Evolutionary conservation across 2,797 vertebrate species (phyloP).

Genomic region (Argentina silus): DNA sequence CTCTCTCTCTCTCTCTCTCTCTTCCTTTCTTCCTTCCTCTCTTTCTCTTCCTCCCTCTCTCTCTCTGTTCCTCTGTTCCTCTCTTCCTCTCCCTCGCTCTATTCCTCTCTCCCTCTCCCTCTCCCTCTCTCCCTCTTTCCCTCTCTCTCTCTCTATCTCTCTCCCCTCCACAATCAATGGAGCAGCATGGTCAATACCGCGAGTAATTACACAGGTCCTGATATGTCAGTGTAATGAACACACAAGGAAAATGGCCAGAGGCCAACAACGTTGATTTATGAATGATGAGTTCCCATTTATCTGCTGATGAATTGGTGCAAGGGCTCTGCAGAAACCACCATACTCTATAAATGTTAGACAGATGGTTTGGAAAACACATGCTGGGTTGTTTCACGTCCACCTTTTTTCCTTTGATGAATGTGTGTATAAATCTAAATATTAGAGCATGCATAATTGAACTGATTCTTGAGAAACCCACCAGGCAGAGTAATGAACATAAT

Average conservation of each 20-base stretch:
- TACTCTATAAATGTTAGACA: neutral
- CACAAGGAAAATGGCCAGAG: neutral
- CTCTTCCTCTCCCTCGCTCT: too few relatives aligned
- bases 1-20: neutral
- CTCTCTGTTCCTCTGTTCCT: neutral
- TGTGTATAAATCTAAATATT: neutral
- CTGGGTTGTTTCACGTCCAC: neutral
- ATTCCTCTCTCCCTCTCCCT: neutral
- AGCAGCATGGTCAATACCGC: neutral
- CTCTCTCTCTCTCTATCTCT: neutral
- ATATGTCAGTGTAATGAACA: conserved; percentile 7
- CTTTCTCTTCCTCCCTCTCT: neutral
- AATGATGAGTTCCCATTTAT: neutral
- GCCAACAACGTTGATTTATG: conserved; percentile 10
- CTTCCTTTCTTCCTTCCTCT: neutral
- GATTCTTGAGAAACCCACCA: neutral
- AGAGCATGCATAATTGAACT: neutral
- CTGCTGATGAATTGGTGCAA: neutral
- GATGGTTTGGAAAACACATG: neutral
- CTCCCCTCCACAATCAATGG: conserved; percentile 2
- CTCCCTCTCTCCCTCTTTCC: neutral
- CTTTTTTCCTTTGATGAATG: conserved; percentile 11
- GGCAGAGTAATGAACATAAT: neutral
- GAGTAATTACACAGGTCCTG: conserved; percentile 10
- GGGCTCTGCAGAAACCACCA: neutral